Evolutionary conservation across 2,888 invertebrate species (phyloP).

Genomic region (Caradrina clavipalpis): DNA sequence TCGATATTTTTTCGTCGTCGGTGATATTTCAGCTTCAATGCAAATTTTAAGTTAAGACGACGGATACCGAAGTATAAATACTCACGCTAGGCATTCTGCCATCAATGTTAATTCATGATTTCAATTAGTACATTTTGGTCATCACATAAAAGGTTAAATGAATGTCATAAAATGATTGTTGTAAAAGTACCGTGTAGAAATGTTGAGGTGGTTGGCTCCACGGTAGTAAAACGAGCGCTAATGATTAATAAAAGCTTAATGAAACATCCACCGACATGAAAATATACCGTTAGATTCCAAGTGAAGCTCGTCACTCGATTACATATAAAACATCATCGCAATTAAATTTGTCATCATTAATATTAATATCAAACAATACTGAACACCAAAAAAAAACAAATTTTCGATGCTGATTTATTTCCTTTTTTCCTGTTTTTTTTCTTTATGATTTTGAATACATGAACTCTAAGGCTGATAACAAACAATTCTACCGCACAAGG

Average conservation of each 20-base stretch:
- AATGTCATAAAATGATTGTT: not conserved
- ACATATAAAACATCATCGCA: not conserved
- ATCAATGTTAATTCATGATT: too few species aligned
- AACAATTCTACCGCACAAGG: not conserved
- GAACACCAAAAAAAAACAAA: conserved; percentile 16
- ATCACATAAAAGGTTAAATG: not conserved
- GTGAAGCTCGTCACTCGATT: not conserved
- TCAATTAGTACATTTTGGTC: too few species aligned
- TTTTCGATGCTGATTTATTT: too few species aligned
- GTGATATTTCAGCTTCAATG: too few species aligned
- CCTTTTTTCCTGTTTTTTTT: too few species aligned
- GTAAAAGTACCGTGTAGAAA: conserved; percentile 21
- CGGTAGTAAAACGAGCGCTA: conserved; percentile 26
- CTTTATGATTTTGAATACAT: conserved; percentile 11
- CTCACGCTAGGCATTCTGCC: too few species aligned
- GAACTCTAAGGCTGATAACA: conserved; percentile 9
- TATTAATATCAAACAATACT: conserved; percentile 26
- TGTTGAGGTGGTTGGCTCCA: conserved; percentile 5
- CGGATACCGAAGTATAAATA: too few species aligned
- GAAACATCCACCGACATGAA: conserved; percentile 7
- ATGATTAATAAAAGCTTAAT: conserved; percentile 31
- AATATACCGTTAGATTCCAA: conserved; percentile 4
- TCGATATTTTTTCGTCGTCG: too few species aligned
- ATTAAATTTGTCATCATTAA: conserved; percentile 6
- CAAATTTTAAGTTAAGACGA: too few species aligned